Evolutionary conservation across 2,888 invertebrate species (phyloP), one percentile per base, ranked within the genome.

Genomic region (Coleophora flavipennella): DNA sequence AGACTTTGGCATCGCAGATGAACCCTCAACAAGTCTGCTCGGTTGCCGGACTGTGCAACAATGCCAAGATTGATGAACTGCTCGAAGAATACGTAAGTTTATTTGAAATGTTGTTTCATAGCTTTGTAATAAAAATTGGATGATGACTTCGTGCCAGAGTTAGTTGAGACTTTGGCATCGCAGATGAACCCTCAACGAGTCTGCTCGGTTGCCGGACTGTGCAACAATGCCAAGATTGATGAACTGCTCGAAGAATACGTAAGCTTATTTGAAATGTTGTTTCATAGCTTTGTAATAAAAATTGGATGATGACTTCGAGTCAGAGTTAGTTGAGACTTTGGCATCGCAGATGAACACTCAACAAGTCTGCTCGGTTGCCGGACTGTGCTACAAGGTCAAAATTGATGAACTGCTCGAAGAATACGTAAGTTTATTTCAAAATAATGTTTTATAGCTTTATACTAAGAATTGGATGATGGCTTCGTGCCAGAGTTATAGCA

Each of bases 1-100:
- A 96, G 63, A 93, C 94, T 0, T 73, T 96, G 34, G 91, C 94
- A 1, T 96, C 96, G 0, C 88, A 96, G 76, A 96, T 96, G 96
- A 92, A 96, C 79, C 95, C 96, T 0, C 91, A 92, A 64, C 89
- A 91, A 28, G 95, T 96, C 28, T 96, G 95, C 68, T 89, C 93
- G 0, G 93, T 95, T 9, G 94, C 95, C 38, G 95, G 95, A 1
- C 88, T 96, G 6, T 96, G 96, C 57, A 95, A 96, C 67, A 95
- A 88, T 58, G 89, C 83, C 4, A 83, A 77, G 42, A 90, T 94
- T 38, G 92, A 94, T 60, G 69, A 85, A 38, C 62, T 93, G 49
- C 66, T 92, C 10, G 78, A 75, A 13, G 85, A 89, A 51, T 84
- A 83, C 45, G 79, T 85, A 44, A 75, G 81, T 74, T 2, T 13